Evolutionary conservation across 2,888 invertebrate genomes (phyloP).

Genomic region (Amitus sp.): DNA sequence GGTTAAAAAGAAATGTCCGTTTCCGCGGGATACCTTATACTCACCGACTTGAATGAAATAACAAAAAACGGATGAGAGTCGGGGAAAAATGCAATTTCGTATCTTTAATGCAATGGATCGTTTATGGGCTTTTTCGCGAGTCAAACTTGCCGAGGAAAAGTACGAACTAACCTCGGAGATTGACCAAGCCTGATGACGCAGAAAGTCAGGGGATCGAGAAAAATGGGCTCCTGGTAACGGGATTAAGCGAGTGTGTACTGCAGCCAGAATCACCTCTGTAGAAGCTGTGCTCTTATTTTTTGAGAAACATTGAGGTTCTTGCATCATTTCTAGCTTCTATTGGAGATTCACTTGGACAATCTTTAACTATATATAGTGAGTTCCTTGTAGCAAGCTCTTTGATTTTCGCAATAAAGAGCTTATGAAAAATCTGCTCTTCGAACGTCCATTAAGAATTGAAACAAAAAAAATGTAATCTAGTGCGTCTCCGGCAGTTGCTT

Average conservation of each 20-base stretch:
- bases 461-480: too few species aligned
- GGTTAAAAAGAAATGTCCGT: not conserved
- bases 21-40: too few species aligned
- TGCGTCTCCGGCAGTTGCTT: too few species aligned
- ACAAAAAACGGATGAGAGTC: not conserved
- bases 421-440: too few species aligned
- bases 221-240: constrained; percentile 62
- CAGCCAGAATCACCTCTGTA: constrained; percentile 57
- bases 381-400: too few species aligned
- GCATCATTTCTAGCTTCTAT: too few species aligned
- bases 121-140: not conserved
- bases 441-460: too few species aligned
- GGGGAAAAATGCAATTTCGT: not conserved
- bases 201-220: constrained; percentile 41
- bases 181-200: too few species aligned
- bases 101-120: not conserved
- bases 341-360: too few species aligned
- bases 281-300: constrained; percentile 64
- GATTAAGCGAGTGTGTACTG: constrained; percentile 61
- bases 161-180: not conserved
- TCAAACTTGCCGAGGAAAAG: not conserved
- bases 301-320: too few species aligned
- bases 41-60: not conserved
- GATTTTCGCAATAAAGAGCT: too few species aligned
- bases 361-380: too few species aligned